Evolutionary conservation across 1,140 invertebrate species (phyloP).

Genomic region (Pseudomyrmex pallidus): DNA sequence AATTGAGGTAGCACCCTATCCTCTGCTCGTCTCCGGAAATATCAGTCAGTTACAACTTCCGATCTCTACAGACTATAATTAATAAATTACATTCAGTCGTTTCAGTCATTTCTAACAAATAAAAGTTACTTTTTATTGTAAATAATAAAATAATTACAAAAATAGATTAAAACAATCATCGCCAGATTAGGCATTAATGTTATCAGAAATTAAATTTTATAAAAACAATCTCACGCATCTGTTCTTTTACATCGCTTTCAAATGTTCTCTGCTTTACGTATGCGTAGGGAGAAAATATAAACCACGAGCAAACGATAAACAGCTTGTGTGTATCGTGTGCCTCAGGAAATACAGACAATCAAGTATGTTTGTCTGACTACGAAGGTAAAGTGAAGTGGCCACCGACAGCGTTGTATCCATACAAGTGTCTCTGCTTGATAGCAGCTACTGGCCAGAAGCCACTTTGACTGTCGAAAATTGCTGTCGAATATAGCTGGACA

Average conservation of each 20-base stretch:
- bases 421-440: constrained; percentile 59
- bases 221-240: background rate
- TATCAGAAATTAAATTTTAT: background rate
- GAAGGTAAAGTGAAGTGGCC: constrained; percentile 54
- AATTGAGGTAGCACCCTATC: constrained; percentile 41
- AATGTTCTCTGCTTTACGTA: background rate
- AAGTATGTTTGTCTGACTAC: constrained; percentile 48
- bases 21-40: constrained; percentile 39
- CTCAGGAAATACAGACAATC: constrained; percentile 16
- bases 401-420: constrained; percentile 39
- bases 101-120: background rate
- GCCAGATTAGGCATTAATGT: no score
- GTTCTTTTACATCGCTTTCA: background rate
- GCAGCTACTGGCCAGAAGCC: constrained; percentile 40
- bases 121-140: background rate
- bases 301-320: constrained; percentile 35
- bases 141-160: background rate
- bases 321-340: constrained; percentile 17
- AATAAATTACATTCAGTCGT: constrained; percentile 14
- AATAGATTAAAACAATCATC: no score
- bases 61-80: constrained; percentile 22
- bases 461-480: constrained; percentile 17
- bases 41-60: constrained; percentile 37
- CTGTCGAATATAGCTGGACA: background rate
- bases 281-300: background rate